Evolutionary conservation across 2,888 invertebrate species (phyloP).

Genomic region (Sarcophaga rosellei): DNA sequence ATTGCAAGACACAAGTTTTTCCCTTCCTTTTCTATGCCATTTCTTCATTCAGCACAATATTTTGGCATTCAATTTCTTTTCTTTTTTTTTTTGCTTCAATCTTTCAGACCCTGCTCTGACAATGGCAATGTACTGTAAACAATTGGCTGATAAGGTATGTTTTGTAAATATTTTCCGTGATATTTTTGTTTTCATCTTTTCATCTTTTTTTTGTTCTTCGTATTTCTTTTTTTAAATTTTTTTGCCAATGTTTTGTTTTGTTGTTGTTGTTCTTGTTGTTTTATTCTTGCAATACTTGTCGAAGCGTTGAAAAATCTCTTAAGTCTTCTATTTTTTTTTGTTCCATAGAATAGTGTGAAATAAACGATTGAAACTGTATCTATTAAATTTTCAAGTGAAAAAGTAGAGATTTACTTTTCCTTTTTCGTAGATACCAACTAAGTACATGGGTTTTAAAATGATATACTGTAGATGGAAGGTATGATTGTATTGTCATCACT

Average conservation of each 20-base stretch:
- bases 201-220: not conserved
- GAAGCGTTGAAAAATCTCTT: slow-evolving; percentile 56
- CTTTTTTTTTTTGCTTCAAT: not conserved
- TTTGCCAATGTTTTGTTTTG: not conserved
- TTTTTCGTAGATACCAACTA: not conserved
- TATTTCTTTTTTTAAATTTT: too few relatives aligned
- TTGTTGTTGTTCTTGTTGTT: not conserved
- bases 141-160: slow-evolving; percentile 68
- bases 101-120: slow-evolving; percentile 2
- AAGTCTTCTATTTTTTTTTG: slow-evolving; percentile 22
- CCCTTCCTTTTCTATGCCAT: not conserved
- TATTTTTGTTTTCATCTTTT: slow-evolving; percentile 33
- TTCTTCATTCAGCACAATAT: slow-evolving; percentile 6
- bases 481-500: too few relatives aligned
- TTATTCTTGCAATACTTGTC: slow-evolving; percentile 28
- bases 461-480: too few relatives aligned
- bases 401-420: not conserved
- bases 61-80: slow-evolving; percentile 27
- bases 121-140: slow-evolving; percentile 65
- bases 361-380: not conserved
- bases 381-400: slow-evolving; percentile 7
- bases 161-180: slow-evolving; percentile 49
- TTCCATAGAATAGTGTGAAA: slow-evolving; percentile 4
- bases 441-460: too few relatives aligned
- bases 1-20: slow-evolving; percentile 34